Percentiles rank a stretch among this genome's conserved stretches.
phyloP scores from a whole-genome alignment of 2,888 invertebrate genomes.

The Drosophila buzzatii region DNA sequence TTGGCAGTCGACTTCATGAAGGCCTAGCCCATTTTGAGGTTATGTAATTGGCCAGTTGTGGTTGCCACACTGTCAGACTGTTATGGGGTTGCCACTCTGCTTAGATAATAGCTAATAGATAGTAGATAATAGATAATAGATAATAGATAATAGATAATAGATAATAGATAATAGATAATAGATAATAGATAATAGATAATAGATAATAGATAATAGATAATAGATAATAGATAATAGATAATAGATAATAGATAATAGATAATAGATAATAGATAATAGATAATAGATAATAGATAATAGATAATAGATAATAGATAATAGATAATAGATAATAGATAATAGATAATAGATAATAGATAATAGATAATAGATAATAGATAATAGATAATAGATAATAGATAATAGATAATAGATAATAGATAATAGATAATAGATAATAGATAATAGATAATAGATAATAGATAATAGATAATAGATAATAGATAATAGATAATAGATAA shows the following conservation, averaged over 20 bases:
- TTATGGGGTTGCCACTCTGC: neutral
- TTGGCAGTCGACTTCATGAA: conserved; percentile 50
- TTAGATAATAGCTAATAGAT: neutral
- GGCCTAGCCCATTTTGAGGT: conserved; percentile 34
- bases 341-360: conserved; percentile 1
- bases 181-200: neutral
- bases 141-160: neutral
- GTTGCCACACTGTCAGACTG: conserved; percentile 6
- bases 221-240: conserved; percentile 3
- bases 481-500: conserved; percentile 6
- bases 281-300: conserved; percentile 4
- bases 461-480: neutral
- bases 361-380: conserved; percentile 4
- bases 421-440: conserved; percentile 4
- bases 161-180: neutral
- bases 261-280: conserved; percentile 2
- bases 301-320: conserved; percentile 6
- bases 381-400: conserved; percentile 1
- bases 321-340: conserved; percentile 3
- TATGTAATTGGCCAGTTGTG: conserved; percentile 59
- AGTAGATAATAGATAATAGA: neutral
- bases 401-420: conserved; percentile 7
- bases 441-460: conserved; percentile 1
- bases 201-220: neutral
- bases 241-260: conserved; percentile 9